Evolutionary conservation across 2,797 vertebrate genomes (phyloP).

Genomic region (Orientallactaga sibirica): DNA sequence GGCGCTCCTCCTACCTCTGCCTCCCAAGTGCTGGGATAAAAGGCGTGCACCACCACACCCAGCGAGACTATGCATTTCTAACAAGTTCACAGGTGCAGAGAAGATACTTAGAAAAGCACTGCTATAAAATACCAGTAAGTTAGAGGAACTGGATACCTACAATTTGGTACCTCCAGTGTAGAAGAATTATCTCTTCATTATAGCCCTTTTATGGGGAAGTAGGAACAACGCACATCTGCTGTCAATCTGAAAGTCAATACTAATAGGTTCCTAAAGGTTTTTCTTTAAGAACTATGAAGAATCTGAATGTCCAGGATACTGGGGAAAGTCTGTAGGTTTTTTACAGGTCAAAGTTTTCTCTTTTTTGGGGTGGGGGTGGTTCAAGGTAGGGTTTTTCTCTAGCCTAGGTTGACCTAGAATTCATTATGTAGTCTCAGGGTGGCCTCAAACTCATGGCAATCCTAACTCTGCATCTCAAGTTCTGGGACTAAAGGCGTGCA

Average conservation of each 20-base stretch:
- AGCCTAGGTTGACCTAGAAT: no score
- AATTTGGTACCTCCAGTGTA: neutral
- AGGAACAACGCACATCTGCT: neutral
- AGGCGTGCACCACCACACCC: no score
- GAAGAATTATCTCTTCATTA: conserved; percentile 28
- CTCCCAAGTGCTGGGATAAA: no score
- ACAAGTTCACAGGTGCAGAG: neutral
- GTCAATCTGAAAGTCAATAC: neutral
- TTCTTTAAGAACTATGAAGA: conserved; percentile 45
- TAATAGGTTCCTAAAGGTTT: conserved; percentile 44
- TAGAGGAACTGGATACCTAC: conserved; percentile 25
- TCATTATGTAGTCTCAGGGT: no score
- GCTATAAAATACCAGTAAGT: neutral
- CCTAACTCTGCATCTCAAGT: no score
- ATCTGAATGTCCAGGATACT: conserved; percentile 35
- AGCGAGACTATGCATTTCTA: neutral
- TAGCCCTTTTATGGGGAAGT: neutral
- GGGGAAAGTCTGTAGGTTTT: conserved; percentile 39
- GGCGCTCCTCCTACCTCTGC: no score
- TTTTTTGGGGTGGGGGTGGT: no score
- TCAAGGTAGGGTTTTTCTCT: no score
- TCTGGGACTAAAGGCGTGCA: no score
- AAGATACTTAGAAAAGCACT: conserved; percentile 45
- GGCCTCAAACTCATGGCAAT: no score
- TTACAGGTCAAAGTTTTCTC: neutral